Percentiles rank a stretch among this genome's conserved stretches.
phyloP scores from a whole-genome alignment of 2,113 vertebrate species.

The Colius striatus region DNA sequence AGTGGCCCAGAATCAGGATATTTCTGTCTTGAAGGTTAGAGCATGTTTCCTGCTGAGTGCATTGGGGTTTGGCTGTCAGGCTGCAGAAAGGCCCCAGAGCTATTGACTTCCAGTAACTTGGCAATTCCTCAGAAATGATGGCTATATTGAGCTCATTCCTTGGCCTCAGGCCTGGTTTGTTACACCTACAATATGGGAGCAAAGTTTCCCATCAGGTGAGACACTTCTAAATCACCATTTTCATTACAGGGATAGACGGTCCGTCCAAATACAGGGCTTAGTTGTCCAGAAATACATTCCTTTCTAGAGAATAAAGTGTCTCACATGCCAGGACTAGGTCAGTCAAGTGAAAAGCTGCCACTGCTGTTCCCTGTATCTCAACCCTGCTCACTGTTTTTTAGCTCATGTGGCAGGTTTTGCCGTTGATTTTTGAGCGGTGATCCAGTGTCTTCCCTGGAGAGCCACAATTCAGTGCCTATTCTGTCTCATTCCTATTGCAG shows the following conservation, averaged over 20 bases:
- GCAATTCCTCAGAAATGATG: slow-evolving; percentile 32
- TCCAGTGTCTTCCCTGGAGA: neutral
- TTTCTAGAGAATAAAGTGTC: neutral
- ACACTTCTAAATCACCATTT: neutral
- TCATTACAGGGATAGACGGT: neutral
- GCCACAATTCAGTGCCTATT: rapidly evolving
- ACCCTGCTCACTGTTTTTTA: neutral
- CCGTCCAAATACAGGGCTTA: neutral
- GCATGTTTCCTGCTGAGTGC: neutral
- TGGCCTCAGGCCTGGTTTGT: neutral
- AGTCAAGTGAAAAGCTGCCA: neutral
- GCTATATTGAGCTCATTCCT: slow-evolving; percentile 37
- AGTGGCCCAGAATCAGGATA: neutral
- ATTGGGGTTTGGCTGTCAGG: neutral
- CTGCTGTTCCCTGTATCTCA: neutral
- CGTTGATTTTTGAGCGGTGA: neutral
- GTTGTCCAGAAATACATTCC: neutral
- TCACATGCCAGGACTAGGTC: neutral
- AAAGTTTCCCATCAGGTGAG: neutral
- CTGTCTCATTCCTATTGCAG: neutral
- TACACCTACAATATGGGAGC: neutral
- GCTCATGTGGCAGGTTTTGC: neutral
- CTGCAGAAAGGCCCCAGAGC: neutral
- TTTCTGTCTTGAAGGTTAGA: slow-evolving; percentile 45
- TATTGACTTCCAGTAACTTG: slow-evolving; percentile 51